Evolutionary conservation across 2,888 invertebrate genomes (phyloP), one percentile per base, ranked within the genome.

Genomic region (Epinotia bilunana): DNA sequence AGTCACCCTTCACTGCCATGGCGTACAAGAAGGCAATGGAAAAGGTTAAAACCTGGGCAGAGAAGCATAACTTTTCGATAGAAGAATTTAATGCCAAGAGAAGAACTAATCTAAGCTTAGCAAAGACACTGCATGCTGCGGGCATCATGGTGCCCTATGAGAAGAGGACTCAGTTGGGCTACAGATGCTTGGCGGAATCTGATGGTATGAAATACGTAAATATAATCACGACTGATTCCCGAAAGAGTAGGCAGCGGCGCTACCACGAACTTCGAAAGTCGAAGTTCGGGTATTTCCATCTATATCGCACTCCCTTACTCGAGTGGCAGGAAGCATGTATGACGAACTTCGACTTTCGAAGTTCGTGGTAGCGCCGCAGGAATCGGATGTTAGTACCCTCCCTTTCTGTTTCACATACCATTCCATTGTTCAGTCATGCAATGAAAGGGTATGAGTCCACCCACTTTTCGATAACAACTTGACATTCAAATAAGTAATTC

Each of bases 101-200:
- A 77, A 92, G 94, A 67, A 93, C 96, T n/a, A 92, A 95, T 53
- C 93, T 93, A 61, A 95, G 94, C 77, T 95, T 97, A 0, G 92
- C 97, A 0, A 96, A 95, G 86, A 96, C 97, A 49, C 96, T 98
- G 81, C 98, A 98, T 87, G 96, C 96, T 74, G 96, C 96, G 61
- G 98, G 98, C 18, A 96, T 99, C 82, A 96, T 97, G 43, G 98
- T 99, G 1, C 98, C 98, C 0, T 96, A 96, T 74, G 95, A 98
- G 82, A 96, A 96, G 83, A 97, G 97, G 87, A 96, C 97, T 0
- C 96, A 98, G 83, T 85, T 98, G 5, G 99, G 99, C 0, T 99
- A 99, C 86, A 95, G 99, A 78, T 96, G 92, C 68, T 88, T 97
- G 57, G 95, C 95, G 57, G 96, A 96, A 81, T 96, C 95, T 77